Percentiles rank a stretch among this genome's conserved stretches.
phyloP scores from a whole-genome alignment of 2,888 invertebrate genomes.

The Sturmia bella region DNA sequence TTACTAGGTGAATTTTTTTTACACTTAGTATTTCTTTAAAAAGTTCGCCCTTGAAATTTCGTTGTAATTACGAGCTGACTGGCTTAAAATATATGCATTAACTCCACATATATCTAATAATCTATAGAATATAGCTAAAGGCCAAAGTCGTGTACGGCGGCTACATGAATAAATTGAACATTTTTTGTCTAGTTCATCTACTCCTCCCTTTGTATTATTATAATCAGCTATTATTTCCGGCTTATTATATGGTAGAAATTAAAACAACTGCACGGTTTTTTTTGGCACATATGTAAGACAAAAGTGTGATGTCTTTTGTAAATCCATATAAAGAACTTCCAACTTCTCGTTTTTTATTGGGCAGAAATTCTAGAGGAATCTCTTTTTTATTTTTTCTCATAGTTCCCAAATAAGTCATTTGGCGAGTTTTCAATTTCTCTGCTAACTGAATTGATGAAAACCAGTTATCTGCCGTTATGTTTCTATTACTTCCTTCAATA shows the following conservation, averaged over 20 bases:
- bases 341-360: constrained; percentile 23
- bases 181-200: constrained; percentile 46
- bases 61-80: constrained; percentile 48
- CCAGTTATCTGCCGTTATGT: constrained; percentile 56
- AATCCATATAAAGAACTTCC: constrained; percentile 43
- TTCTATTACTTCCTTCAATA: constrained; percentile 61
- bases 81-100: constrained; percentile 44
- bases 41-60: constrained; percentile 49
- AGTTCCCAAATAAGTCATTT: constrained; percentile 31
- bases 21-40: too few relatives aligned
- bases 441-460: constrained; percentile 53
- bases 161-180: constrained; percentile 54
- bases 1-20: too few relatives aligned
- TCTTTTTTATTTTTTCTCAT: constrained; percentile 37
- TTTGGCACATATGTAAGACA: constrained; percentile 46
- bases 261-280: too few relatives aligned
- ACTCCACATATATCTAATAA: constrained; percentile 44
- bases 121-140: too few relatives aligned
- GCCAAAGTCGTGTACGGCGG: background rate
- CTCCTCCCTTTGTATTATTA: background rate
- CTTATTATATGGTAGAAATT: constrained; percentile 42
- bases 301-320: constrained; percentile 41
- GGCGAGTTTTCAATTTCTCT: constrained; percentile 48
- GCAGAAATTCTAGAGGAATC: constrained; percentile 47
- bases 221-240: constrained; percentile 61